phyloP scores from a whole-genome alignment of 2,888 invertebrate species.

The Lissocephala sabroskyi region DNA sequence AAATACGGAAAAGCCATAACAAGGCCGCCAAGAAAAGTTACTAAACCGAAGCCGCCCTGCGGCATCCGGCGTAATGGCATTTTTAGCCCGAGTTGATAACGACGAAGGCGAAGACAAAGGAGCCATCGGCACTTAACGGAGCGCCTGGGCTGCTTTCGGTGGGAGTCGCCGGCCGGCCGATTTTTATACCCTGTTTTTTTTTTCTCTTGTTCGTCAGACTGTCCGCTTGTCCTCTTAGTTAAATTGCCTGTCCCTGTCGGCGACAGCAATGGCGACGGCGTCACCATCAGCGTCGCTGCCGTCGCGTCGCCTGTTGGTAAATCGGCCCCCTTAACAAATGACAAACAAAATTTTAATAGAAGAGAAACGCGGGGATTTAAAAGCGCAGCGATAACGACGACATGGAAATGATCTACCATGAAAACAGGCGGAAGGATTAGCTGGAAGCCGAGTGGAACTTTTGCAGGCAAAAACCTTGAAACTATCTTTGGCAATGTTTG shows the following conservation, averaged over 20 bases:
- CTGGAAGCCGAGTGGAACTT: too few species aligned
- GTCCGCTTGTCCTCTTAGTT: slow-evolving; percentile 33
- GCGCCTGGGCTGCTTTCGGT: not conserved
- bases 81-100: slow-evolving; percentile 46
- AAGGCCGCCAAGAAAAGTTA: too few species aligned
- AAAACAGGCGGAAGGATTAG: too few species aligned
- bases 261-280: slow-evolving; percentile 7
- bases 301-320: slow-evolving; percentile 19
- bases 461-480: too few species aligned
- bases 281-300: slow-evolving; percentile 4
- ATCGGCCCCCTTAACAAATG: slow-evolving; percentile 44
- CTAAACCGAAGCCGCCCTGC: too few species aligned
- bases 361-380: too few species aligned
- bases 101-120: slow-evolving; percentile 45
- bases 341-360: slow-evolving; percentile 12
- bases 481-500: too few species aligned
- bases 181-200: too few species aligned
- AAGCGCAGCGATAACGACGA: too few species aligned
- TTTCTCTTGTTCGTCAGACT: too few species aligned
- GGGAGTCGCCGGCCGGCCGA: not conserved
- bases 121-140: slow-evolving; percentile 16
- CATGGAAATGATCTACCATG: too few species aligned
- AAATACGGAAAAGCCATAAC: too few species aligned
- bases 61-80: not conserved
- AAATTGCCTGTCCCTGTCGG: slow-evolving; percentile 50